Evolutionary conservation across 1,140 invertebrate species (phyloP), one percentile per base, ranked within the genome.

Genomic region (Pygmarrhopalites habei): DNA sequence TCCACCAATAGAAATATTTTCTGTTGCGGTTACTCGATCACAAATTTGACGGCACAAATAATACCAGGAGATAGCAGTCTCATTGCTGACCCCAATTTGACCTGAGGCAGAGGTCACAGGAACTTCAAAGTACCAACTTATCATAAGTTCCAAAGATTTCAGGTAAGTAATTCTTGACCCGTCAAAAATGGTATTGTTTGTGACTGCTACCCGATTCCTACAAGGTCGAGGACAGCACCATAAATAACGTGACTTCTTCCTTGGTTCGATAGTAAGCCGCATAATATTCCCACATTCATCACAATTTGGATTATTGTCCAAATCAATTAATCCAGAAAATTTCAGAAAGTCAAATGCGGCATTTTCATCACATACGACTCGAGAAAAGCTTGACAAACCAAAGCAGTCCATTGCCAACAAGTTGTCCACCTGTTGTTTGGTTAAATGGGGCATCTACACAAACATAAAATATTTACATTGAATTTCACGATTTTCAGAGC

Each of bases 101-200:
- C 64, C 64, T 1, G 59, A 51, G 2, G 64, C 52, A 17, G 58
- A 32, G 1, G 52, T 56, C 1, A 61, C 58, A 1, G 57, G 63
- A 39, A 23, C 15, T 30, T 56, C 10, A 28, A 60, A 66, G 21
- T 61, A 60, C 64, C 58, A 66, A 43, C 59, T 28, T 19, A 65
- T 23, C n/a, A 35, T 56, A 10, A 60, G 28, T 19, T 60, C 51
- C 17, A 60, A 53, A 19, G 30, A 39, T 52, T 44, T 60, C 10
- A 65, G 39, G 3, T 12, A 21, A 4, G 58, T 28, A n/a, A 56
- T 39, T 19, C 60, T 52, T 15, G 28, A 25, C 10, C 44, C 52
- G 15, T 55, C 58, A 51, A 65, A 66, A 56, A 56, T 61, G 2
- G 58, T 66, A 28, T 58, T 57, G 10, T n/a, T 10, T 12, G n/a